These are phyloP conservation scores for Zosterops japonicus DNA, from an alignment of 2,113 vertebrate genomes.

Conservation along the genomic window DNA sequence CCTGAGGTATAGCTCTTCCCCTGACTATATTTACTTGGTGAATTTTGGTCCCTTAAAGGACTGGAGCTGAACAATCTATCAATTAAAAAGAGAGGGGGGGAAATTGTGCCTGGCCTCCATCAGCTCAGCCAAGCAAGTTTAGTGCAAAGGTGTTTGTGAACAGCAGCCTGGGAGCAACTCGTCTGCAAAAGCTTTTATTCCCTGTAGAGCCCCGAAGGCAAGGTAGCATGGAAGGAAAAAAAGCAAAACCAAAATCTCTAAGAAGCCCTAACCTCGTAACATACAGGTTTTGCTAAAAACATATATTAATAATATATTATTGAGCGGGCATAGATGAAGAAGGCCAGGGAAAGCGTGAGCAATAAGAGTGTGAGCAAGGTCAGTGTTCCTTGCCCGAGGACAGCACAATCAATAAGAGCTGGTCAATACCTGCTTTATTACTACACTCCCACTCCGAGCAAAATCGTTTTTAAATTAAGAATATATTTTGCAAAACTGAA, in stretches of 20 bases:
- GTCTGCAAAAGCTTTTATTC: conserved; percentile 58
- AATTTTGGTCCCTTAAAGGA: conserved; percentile 36
- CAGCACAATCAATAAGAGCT: conserved; percentile 97
- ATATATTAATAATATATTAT: conserved; percentile 99
- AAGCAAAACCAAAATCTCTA: conserved; percentile 71
- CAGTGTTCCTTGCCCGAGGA: conserved; percentile 95
- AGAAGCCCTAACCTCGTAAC: conserved; percentile 91
- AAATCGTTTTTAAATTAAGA: conserved; percentile 98
- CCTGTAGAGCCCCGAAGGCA: conserved; percentile 77
- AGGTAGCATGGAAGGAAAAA: conserved; percentile 68
- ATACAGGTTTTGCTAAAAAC: conserved; percentile 92
- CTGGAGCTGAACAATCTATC: neutral
- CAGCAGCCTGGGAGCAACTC: conserved; percentile 4
- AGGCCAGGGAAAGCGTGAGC: conserved; percentile 87
- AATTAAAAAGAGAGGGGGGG: conserved; percentile 2
- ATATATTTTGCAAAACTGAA: conserved; percentile 92
- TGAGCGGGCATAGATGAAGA: conserved; percentile 91
- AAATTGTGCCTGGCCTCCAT: neutral
- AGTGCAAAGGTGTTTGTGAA: conserved; percentile 60
- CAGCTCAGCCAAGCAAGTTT: conserved; percentile 35
- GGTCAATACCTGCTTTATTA: conserved; percentile 99
- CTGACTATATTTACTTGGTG: conserved; percentile 4
- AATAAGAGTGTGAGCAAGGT: conserved; percentile 93
- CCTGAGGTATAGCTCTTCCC: conserved; percentile 33
- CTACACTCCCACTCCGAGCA: conserved; percentile 91